phyloP scores from a whole-genome alignment of 2,797 vertebrate genomes.

The Acanthis flammea region DNA sequence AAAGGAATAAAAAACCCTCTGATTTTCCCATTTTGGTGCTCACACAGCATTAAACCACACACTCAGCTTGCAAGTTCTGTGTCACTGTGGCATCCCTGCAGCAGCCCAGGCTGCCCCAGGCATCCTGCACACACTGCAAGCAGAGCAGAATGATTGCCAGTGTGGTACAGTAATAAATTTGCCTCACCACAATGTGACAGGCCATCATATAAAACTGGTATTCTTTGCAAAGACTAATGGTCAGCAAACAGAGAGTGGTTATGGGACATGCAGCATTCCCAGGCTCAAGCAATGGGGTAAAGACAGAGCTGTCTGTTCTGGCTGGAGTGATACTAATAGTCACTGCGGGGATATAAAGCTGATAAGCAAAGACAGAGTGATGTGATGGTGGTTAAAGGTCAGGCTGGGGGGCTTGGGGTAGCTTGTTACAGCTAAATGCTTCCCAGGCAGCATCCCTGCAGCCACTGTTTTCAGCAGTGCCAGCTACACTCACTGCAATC shows the following conservation, averaged over 20 bases:
- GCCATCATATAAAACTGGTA: neutral
- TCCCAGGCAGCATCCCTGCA: neutral
- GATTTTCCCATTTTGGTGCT: neutral
- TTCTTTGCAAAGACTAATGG: neutral
- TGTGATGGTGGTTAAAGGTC: neutral
- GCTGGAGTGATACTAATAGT: neutral
- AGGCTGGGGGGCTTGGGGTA: neutral
- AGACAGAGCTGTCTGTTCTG: neutral
- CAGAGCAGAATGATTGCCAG: neutral
- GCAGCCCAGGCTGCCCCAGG: neutral
- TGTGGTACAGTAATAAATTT: neutral
- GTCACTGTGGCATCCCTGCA: neutral
- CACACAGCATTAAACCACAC: accelerated
- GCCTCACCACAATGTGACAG: neutral
- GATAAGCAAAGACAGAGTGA: neutral
- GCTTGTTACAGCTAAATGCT: neutral
- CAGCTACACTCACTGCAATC: neutral
- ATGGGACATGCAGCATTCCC: neutral
- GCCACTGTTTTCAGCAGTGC: neutral
- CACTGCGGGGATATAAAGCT: neutral
- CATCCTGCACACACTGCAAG: neutral
- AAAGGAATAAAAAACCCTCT: neutral
- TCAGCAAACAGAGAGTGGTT: neutral
- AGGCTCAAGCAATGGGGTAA: neutral
- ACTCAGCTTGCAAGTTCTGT: neutral